These are phyloP conservation scores for Epinephelus moara DNA, from an alignment of 2,113 vertebrate genomes.

Conservation along the genomic window DNA sequence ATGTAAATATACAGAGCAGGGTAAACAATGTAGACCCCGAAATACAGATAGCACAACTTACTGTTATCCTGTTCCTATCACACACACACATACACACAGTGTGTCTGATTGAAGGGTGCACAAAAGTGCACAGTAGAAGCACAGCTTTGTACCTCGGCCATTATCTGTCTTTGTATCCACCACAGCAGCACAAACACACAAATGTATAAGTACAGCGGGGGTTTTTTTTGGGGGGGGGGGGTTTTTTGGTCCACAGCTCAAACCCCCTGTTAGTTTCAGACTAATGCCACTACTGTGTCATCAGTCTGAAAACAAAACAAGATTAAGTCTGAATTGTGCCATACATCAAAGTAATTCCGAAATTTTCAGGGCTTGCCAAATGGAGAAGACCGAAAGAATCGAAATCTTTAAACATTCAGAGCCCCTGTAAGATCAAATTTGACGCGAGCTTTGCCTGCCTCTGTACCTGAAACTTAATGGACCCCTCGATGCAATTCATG, in stretches of 20 bases:
- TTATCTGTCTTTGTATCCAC: constrained; percentile 52
- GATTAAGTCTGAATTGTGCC: constrained; percentile 18
- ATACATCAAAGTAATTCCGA: constrained; percentile 46
- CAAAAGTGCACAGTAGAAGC: constrained; percentile 45
- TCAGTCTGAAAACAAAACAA: constrained; percentile 39
- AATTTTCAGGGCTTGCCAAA: constrained; percentile 37
- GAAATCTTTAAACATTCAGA: constrained; percentile 60
- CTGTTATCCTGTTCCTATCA: constrained; percentile 19
- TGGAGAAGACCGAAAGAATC: constrained; percentile 41
- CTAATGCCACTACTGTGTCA: constrained; percentile 37
- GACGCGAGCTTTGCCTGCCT: constrained; percentile 28
- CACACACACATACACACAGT: constrained; percentile 21
- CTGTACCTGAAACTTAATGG: constrained; percentile 47
- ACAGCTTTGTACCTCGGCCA: constrained; percentile 45
- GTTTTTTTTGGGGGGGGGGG: no score
- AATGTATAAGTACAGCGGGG: constrained; percentile 34
- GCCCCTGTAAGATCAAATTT: constrained; percentile 26
- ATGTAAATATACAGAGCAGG: constrained; percentile 21
- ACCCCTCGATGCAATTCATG: constrained; percentile 30
- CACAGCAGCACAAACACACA: constrained; percentile 38
- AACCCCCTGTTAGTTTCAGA: constrained; percentile 35
- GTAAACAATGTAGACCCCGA: constrained; percentile 34
- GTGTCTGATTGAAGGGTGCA: constrained; percentile 46
- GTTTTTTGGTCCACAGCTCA: constrained; percentile 43
- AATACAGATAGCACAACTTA: constrained; percentile 29